These are phyloP conservation scores for Psilanteris sp. DNA, from an alignment of 1,140 invertebrate species.

Conservation along the genomic window DNA sequence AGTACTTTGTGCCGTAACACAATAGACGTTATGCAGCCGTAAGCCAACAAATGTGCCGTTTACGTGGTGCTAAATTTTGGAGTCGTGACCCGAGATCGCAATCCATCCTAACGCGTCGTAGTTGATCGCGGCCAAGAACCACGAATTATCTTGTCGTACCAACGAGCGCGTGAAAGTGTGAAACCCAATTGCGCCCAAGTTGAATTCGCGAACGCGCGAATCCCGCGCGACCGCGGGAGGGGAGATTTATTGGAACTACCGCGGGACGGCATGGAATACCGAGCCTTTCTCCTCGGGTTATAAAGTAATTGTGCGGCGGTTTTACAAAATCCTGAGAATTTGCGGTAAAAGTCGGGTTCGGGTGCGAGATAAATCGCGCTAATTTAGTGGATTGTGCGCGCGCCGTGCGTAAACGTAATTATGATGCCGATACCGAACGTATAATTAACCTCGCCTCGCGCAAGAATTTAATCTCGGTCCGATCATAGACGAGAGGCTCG, in stretches of 20 bases:
- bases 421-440: constrained; percentile 8
- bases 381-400: constrained; percentile 40
- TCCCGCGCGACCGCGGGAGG: background rate
- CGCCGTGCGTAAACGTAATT: constrained; percentile 17
- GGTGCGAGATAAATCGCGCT: constrained; percentile 32
- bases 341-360: constrained; percentile 33
- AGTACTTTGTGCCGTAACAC: constrained; percentile 7
- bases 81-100: constrained; percentile 11
- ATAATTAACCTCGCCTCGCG: constrained; percentile 28
- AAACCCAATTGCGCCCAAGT: constrained; percentile 33
- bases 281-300: constrained; percentile 55
- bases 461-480: constrained; percentile 7
- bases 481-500: constrained; percentile 15
- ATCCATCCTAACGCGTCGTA: constrained; percentile 25
- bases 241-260: constrained; percentile 38
- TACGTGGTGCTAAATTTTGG: constrained; percentile 27
- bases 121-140: background rate
- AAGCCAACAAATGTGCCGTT: constrained; percentile 18
- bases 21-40: constrained; percentile 27
- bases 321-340: constrained; percentile 51
- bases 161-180: constrained; percentile 57
- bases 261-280: constrained; percentile 51
- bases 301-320: constrained; percentile 58
- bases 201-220: constrained; percentile 9
- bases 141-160: constrained; percentile 24